Percentiles rank a stretch among this genome's conserved stretches.
Evolutionary conservation across 1,140 invertebrate species (phyloP).

Genomic region (Papilio dardanus): DNA sequence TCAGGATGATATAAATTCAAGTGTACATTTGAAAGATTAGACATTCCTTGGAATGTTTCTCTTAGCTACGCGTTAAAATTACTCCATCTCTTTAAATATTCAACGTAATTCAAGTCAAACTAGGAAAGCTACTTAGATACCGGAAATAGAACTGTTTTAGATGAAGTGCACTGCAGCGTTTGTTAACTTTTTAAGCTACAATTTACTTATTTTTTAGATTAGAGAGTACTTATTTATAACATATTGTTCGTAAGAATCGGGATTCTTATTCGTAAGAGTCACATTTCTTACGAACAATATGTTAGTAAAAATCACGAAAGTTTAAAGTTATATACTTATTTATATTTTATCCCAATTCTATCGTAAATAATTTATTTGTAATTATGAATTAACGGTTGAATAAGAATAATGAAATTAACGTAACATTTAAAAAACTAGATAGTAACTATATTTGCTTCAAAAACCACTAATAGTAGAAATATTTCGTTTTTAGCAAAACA

Average conservation of each 20-base stretch:
- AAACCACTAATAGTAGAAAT: neutral
- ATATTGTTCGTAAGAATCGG: too few species aligned
- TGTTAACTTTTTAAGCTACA: neutral
- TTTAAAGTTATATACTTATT: too few species aligned
- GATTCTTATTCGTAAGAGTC: too few species aligned
- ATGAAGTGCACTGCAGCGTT: neutral
- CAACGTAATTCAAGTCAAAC: neutral
- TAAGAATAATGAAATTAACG: too few species aligned
- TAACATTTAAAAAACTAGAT: neutral
- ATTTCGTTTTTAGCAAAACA: conserved; percentile 9
- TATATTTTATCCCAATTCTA: too few species aligned
- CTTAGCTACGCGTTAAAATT: neutral
- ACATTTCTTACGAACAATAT: too few species aligned
- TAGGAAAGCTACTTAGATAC: neutral
- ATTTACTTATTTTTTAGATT: too few species aligned
- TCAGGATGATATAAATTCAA: neutral
- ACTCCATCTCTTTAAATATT: conserved; percentile 8
- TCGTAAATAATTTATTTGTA: too few species aligned
- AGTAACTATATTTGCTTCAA: neutral
- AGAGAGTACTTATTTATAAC: too few species aligned
- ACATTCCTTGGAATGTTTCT: neutral
- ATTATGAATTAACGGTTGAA: too few species aligned
- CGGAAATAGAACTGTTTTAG: neutral
- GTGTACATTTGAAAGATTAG: neutral
- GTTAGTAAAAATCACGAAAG: too few species aligned